Conservation (phyloP, 2,797 vertebrate genomes). For the Channa striata region DNA sequence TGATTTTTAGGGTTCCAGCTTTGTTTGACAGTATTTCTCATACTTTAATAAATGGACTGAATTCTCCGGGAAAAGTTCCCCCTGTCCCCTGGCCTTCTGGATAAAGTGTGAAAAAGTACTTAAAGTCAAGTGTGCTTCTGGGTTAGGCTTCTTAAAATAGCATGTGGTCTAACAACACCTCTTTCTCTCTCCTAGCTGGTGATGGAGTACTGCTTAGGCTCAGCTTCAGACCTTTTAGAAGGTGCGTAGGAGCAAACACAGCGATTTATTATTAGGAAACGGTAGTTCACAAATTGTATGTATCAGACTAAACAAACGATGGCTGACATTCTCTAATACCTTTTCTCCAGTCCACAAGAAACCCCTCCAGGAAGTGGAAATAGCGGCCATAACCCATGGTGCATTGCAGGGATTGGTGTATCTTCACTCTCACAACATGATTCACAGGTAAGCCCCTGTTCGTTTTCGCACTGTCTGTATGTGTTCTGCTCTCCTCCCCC, state of each 20-base stretch:
- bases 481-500: slow-evolving; percentile 48
- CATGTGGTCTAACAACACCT: slow-evolving; percentile 8
- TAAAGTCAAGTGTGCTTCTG: slow-evolving; percentile 28
- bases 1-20: background rate
- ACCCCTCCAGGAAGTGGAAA: slow-evolving; percentile 94
- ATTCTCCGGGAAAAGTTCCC: slow-evolving; percentile 18
- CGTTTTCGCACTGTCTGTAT: slow-evolving; percentile 48
- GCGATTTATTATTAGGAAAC: slow-evolving; percentile 4
- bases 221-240: slow-evolving; percentile 94
- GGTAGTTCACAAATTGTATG: background rate
- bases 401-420: slow-evolving; percentile 94
- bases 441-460: slow-evolving; percentile 88
- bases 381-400: slow-evolving; percentile 94
- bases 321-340: slow-evolving; percentile 3
- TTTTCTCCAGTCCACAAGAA: slow-evolving; percentile 91
- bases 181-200: slow-evolving; percentile 85
- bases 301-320: slow-evolving; percentile 12
- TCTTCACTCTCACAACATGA: slow-evolving; percentile 96
- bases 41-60: slow-evolving; percentile 20
- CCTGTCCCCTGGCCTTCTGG: background rate
- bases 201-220: slow-evolving; percentile 97
- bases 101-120: slow-evolving; percentile 28
- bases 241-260: slow-evolving; percentile 78
- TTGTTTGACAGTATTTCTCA: slow-evolving; percentile 10
- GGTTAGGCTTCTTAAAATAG: slow-evolving; percentile 18